Base-by-base conservation (phyloP, 1,140 invertebrate genomes). In the Atta colombica region DNA sequence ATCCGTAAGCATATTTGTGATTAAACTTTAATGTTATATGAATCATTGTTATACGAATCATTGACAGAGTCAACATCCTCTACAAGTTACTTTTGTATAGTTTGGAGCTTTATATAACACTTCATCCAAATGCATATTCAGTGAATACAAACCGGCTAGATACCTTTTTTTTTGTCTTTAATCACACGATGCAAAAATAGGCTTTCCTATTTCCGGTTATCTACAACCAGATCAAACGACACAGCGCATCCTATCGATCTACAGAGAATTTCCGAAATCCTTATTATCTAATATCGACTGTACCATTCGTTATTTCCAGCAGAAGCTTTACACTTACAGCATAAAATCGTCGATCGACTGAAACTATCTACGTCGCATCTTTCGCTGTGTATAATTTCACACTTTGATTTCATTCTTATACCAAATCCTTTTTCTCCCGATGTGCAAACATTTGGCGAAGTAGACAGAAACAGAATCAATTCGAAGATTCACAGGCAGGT, bases 141-240 rank as follows among this genome's bases (percentile, higher is more conserved):
- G 60, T 77, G 86, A 90, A 86, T 86, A 84, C 65, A 72, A 85
- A 84, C 61, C 75, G 88, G 87, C 60, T 88, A 89, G 80, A 88
- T 77, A 77, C 5, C 35, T 72, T 84, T 81, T 89, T 89, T 77
- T 90, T 75, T 85, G 69, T 78, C 69, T 91, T 90, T 88, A 90
- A 90, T 84, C 87, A 86, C 86, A 87, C 89, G 71, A 91, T 91
- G 89, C 89, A 91, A 91, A 91, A 91, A 91, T 91, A 91, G 89
- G 89, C 89, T 91, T 91, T 91, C 89, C 89, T 91, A 91, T 91
- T 91, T 78, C 89, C 89, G 89, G 88, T 88, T 75, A 84, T 87
- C 89, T 91, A 91, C 81, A 78, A 90, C 89, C 89, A 89, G 89
- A 88, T 77, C 69, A 74, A 90, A 85, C 87, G 89, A 90, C 87